phyloP scores from a whole-genome alignment of 53 echinoderm and acorn worm genomes.

The Henricia sp. region DNA sequence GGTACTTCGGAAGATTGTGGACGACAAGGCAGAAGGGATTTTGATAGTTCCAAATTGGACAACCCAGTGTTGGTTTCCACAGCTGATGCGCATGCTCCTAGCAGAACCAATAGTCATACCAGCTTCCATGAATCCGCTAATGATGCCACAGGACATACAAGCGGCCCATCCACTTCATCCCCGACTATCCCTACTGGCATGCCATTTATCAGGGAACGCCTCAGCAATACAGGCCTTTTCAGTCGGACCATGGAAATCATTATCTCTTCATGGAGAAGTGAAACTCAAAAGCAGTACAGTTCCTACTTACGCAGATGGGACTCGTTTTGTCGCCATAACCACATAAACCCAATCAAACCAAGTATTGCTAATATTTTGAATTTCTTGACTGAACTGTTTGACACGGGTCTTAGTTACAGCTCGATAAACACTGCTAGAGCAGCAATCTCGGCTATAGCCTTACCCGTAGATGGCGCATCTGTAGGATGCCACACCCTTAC shows the following conservation, averaged over 20 bases:
- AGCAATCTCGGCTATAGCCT: not conserved
- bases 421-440: not conserved
- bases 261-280: not conserved
- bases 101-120: constrained; percentile 1
- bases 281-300: constrained; percentile 15
- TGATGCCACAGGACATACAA: not conserved
- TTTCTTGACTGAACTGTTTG: constrained; percentile 12
- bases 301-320: not conserved
- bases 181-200: not conserved
- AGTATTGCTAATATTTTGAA: not conserved
- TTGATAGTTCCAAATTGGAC: constrained; percentile 18
- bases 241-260: not conserved
- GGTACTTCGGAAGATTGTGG: constrained; percentile 23
- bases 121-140: not conserved
- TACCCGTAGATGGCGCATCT: not conserved
- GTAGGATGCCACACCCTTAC: not conserved
- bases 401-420: constrained; percentile 11
- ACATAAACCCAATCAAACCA: constrained; percentile 1
- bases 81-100: not conserved
- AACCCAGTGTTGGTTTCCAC: not conserved
- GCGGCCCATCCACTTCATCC: not conserved
- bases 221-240: not conserved
- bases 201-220: constrained; percentile 23
- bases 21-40: not conserved
- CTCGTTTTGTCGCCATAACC: not conserved